phyloP scores from a whole-genome alignment of 2,888 invertebrate genomes.

The Orgyia antiqua region DNA sequence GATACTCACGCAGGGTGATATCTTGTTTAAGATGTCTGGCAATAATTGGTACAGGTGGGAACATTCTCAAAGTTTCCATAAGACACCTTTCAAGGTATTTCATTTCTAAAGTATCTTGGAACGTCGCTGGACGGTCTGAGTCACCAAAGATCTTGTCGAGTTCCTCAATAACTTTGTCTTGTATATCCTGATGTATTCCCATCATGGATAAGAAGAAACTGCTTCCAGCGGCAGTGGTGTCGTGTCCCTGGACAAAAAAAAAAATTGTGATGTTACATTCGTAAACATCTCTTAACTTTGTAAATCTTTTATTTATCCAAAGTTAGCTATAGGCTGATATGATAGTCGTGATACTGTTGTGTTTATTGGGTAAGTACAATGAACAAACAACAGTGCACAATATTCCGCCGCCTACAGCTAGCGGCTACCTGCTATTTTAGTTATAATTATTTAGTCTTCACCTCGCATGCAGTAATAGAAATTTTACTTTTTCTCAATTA shows the following conservation, averaged over 20 bases:
- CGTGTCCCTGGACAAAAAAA: slow-evolving; percentile 80
- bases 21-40: slow-evolving; percentile 85
- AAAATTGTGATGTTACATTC: too few relatives aligned
- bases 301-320: too few relatives aligned
- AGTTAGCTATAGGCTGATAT: too few relatives aligned
- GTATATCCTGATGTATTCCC: slow-evolving; percentile 85
- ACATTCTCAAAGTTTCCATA: slow-evolving; percentile 88
- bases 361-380: too few relatives aligned
- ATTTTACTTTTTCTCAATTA: too few relatives aligned
- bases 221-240: slow-evolving; percentile 89
- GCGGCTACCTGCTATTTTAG: too few relatives aligned
- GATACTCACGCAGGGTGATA: slow-evolving; percentile 80
- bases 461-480: too few relatives aligned
- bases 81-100: slow-evolving; percentile 89
- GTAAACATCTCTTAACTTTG: too few relatives aligned
- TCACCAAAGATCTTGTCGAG: slow-evolving; percentile 86
- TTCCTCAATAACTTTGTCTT: slow-evolving; percentile 85
- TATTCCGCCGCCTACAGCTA: too few relatives aligned
- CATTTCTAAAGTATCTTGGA: slow-evolving; percentile 91
- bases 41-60: slow-evolving; percentile 88
- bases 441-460: too few relatives aligned
- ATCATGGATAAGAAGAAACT: slow-evolving; percentile 89
- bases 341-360: too few relatives aligned
- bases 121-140: slow-evolving; percentile 85
- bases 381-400: too few relatives aligned